These are phyloP conservation scores for Trissoscelio sp. DNA, from an alignment of 2,888 invertebrate species.

Conservation along the genomic window DNA sequence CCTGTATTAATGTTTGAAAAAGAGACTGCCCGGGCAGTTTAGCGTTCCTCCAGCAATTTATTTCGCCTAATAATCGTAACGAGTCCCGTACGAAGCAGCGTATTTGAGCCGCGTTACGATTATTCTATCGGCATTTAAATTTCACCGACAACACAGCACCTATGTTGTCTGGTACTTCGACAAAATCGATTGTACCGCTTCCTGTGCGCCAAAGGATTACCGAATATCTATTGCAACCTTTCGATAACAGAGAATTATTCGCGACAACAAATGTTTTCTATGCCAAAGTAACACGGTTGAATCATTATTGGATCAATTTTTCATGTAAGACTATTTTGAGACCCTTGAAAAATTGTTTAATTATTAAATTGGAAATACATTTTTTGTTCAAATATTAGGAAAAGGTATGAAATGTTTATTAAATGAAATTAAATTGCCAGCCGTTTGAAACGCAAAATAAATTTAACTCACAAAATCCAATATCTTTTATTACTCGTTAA, in stretches of 20 bases:
- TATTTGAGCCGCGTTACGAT: conserved; percentile 25
- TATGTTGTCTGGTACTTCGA: conserved; percentile 35
- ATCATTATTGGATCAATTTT: conserved; percentile 23
- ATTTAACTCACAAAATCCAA: no score
- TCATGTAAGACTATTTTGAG: no score
- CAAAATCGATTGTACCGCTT: conserved; percentile 50
- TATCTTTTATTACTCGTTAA: no score
- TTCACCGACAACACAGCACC: conserved; percentile 42
- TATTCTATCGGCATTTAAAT: conserved; percentile 53
- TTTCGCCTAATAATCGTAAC: conserved; percentile 34
- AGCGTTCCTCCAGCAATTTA: conserved; percentile 19
- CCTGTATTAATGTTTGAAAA: conserved; percentile 26
- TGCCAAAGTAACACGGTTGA: conserved; percentile 27
- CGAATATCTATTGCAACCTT: conserved; percentile 52
- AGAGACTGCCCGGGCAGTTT: conserved; percentile 5
- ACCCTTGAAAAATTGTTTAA: no score
- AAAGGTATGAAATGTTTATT: no score
- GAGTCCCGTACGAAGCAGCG: conserved; percentile 10
- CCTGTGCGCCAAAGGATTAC: conserved; percentile 45
- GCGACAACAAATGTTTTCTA: conserved; percentile 43
- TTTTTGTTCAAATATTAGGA: not conserved
- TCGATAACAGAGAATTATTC: conserved; percentile 61
- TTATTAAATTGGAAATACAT: no score
- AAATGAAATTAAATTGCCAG: no score
- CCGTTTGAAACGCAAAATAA: no score